Conservation (phyloP, 2,113 vertebrate species). For the Trogon surrucura region DNA sequence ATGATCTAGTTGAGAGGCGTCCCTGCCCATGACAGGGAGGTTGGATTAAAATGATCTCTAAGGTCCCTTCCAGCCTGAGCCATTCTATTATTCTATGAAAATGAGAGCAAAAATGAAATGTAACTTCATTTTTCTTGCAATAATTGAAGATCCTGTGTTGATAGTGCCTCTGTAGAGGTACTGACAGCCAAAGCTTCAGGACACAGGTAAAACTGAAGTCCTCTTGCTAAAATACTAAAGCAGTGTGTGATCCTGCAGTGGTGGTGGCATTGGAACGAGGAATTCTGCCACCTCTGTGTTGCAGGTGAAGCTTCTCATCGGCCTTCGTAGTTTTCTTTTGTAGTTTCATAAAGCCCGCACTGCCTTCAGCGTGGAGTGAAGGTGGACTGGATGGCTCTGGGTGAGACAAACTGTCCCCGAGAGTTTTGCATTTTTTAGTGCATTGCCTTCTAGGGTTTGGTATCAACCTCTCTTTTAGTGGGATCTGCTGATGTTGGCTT, state of each 20-base stretch:
- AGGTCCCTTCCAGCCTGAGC: no score
- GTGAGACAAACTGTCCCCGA: neutral
- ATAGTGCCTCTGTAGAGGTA: neutral
- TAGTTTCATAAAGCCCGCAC: neutral
- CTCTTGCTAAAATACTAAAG: neutral
- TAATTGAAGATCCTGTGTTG: neutral
- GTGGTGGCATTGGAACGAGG: neutral
- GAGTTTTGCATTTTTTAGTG: neutral
- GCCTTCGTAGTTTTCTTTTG: neutral
- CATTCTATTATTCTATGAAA: neutral
- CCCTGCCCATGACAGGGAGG: no score
- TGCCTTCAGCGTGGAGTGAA: fast-evolving
- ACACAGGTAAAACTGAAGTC: neutral
- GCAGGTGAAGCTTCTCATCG: neutral
- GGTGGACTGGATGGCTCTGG: neutral
- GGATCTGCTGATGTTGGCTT: neutral
- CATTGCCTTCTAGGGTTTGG: fast-evolving
- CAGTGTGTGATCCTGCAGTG: fast-evolving
- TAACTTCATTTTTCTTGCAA: neutral
- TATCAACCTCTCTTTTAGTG: neutral
- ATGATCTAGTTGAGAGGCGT: no score
- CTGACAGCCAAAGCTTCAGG: neutral
- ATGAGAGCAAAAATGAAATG: neutral
- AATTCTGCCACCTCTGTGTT: neutral
- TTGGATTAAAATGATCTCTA: no score